Evolutionary conservation across 2,888 invertebrate species (phyloP).

Genomic region (Poecilobothrus nobilitatus): DNA sequence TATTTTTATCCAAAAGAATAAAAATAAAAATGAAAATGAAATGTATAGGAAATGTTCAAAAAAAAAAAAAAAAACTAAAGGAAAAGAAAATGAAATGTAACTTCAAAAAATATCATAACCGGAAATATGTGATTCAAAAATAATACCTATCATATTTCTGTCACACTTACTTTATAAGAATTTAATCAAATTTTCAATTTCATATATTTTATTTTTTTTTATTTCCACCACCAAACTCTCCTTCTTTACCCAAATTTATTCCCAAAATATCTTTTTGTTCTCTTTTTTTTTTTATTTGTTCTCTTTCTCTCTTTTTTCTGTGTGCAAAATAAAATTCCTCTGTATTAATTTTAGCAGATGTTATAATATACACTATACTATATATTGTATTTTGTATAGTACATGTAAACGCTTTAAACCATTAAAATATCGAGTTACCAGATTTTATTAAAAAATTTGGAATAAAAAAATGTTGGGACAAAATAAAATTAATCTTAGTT

Average conservation of each 20-base stretch:
- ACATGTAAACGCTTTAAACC: too few relatives aligned
- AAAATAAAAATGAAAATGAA: too few relatives aligned
- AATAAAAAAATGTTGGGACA: too few relatives aligned
- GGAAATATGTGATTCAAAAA: slow-evolving; percentile 1
- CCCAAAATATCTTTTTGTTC: too few relatives aligned
- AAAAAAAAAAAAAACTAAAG: too few relatives aligned
- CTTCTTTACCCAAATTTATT: background rate
- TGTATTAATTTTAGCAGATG: background rate
- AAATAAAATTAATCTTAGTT: too few relatives aligned
- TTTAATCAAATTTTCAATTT: slow-evolving; percentile 3
- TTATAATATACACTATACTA: background rate
- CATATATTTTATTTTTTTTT: background rate
- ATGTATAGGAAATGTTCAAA: too few relatives aligned
- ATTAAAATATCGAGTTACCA: too few relatives aligned
- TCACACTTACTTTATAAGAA: slow-evolving; percentile 4
- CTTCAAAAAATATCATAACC: background rate
- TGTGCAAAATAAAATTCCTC: background rate
- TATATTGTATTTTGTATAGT: too few relatives aligned
- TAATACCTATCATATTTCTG: slow-evolving; percentile 6
- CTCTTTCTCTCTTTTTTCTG: background rate
- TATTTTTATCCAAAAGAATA: background rate
- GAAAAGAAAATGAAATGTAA: background rate
- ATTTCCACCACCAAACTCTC: too few relatives aligned
- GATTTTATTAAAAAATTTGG: too few relatives aligned
- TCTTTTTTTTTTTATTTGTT: background rate